Conservation (phyloP, 2,113 vertebrate species). For the Trochalopteron elliotii region DNA sequence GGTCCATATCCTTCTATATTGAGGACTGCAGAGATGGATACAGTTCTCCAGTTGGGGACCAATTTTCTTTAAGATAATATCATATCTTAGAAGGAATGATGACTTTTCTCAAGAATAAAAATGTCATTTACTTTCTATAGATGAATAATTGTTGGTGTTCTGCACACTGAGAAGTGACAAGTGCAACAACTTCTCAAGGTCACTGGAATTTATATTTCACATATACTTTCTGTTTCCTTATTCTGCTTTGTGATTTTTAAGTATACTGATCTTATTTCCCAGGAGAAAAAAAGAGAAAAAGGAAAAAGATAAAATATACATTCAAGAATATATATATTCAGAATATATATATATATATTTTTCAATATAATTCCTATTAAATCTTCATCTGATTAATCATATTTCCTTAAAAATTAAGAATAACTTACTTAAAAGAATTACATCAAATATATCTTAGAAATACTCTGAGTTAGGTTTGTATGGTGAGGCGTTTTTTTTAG, state of each 20-base stretch:
- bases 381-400: not conserved
- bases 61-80: not conserved
- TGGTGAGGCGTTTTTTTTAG: not conserved
- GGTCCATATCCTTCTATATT: not conserved
- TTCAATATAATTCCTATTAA: not conserved
- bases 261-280: not conserved
- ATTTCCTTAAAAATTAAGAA: not conserved
- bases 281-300: too few species aligned
- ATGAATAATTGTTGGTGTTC: not conserved
- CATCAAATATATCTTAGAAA: not conserved
- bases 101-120: not conserved
- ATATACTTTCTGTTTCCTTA: not conserved
- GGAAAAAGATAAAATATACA: not conserved
- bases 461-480: not conserved
- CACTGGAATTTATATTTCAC: not conserved
- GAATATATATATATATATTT: not conserved
- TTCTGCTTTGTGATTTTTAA: not conserved
- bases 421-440: not conserved
- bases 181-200: not conserved
- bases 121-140: not conserved
- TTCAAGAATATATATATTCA: too few species aligned
- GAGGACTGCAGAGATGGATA: not conserved
- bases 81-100: not conserved
- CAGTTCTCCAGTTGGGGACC: not conserved
- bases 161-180: not conserved